Percentiles rank a stretch among this genome's conserved stretches.
Conservation (phyloP, 2,797 vertebrate genomes). For the Arrhamphus sclerolepis region DNA sequence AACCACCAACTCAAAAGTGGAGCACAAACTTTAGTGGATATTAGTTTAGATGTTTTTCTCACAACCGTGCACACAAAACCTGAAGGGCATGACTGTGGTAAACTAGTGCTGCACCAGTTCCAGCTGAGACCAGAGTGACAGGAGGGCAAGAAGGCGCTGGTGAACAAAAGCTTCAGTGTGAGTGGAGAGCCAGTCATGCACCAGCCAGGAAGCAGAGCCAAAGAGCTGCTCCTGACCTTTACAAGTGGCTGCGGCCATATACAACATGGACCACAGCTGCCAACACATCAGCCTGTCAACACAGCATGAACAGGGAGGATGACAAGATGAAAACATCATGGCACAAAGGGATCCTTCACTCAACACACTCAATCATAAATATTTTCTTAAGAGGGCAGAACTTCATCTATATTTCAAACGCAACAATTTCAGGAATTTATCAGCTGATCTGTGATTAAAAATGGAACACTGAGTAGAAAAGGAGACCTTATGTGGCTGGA, state of each 20-base stretch:
- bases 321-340: slow-evolving; percentile 23
- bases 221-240: slow-evolving; percentile 70
- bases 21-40: background rate
- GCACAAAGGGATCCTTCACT: slow-evolving; percentile 55
- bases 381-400: slow-evolving; percentile 55
- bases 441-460: slow-evolving; percentile 30
- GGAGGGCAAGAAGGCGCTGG: slow-evolving; percentile 26
- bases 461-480: background rate
- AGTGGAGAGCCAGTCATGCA: slow-evolving; percentile 36
- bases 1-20: too few species aligned
- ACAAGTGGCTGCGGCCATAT: slow-evolving; percentile 43
- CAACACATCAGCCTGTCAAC: slow-evolving; percentile 36
- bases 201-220: slow-evolving; percentile 45
- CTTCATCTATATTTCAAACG: slow-evolving; percentile 40
- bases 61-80: background rate
- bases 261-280: slow-evolving; percentile 35
- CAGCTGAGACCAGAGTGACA: slow-evolving; percentile 2
- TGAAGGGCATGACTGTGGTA: slow-evolving; percentile 12
- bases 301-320: slow-evolving; percentile 9
- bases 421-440: too few species aligned
- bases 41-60: background rate
- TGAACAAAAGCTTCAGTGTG: slow-evolving; percentile 73
- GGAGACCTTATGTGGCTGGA: too few species aligned
- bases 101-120: slow-evolving; percentile 21
- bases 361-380: slow-evolving; percentile 45